These are phyloP conservation scores for Nebria ingens DNA, from an alignment of 1,140 invertebrate species.

Conservation along the genomic window DNA sequence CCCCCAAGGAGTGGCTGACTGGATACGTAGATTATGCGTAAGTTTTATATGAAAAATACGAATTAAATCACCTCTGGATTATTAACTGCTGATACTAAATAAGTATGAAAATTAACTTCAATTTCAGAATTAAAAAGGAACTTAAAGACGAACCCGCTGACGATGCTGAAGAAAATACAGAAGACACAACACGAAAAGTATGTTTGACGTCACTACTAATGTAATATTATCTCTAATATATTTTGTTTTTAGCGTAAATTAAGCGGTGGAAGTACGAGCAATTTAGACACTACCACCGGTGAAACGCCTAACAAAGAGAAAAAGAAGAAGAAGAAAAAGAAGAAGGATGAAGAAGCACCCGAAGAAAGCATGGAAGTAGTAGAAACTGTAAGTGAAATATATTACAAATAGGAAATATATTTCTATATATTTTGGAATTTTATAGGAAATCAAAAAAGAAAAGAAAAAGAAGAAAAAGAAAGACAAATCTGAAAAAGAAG, in stretches of 20 bases:
- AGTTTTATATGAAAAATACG: slow-evolving; percentile 16
- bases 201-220: slow-evolving; percentile 14
- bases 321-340: slow-evolving; percentile 53
- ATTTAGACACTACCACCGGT: slow-evolving; percentile 28
- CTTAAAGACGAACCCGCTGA: slow-evolving; percentile 30
- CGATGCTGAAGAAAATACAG: slow-evolving; percentile 31
- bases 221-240: slow-evolving; percentile 10
- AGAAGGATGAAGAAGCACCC: slow-evolving; percentile 37
- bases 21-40: slow-evolving; percentile 55
- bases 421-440: slow-evolving; percentile 17
- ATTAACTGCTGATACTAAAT: slow-evolving; percentile 5
- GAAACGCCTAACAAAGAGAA: slow-evolving; percentile 41
- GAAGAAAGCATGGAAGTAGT: slow-evolving; percentile 20
- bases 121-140: slow-evolving; percentile 19
- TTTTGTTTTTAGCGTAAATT: slow-evolving; percentile 41
- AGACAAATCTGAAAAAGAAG: slow-evolving; percentile 44
- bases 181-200: slow-evolving; percentile 27
- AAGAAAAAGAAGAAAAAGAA: slow-evolving; percentile 68
- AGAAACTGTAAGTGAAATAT: slow-evolving; percentile 18
- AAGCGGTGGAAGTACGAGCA: slow-evolving; percentile 37
- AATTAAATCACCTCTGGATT: slow-evolving; percentile 3
- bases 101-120: slow-evolving; percentile 12
- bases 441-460: slow-evolving; percentile 44
- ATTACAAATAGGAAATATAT: too few relatives aligned
- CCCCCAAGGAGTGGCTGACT: slow-evolving; percentile 78